These are phyloP conservation scores for Callipepla californica DNA, from an alignment of 2,113 vertebrate genomes.

Conservation along the genomic window DNA sequence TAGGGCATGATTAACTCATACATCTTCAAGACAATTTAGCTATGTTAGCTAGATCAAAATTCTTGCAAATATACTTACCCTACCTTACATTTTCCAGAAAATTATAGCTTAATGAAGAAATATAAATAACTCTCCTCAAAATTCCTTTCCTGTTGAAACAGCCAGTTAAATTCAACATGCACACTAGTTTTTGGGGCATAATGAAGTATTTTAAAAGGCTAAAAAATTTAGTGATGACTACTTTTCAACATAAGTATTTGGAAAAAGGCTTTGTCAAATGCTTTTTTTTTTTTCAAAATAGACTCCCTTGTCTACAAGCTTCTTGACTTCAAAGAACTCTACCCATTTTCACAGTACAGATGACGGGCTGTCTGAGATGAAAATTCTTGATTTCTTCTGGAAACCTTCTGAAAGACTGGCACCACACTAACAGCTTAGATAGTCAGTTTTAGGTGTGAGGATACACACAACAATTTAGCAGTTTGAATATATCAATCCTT, in stretches of 20 bases:
- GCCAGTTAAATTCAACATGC: not conserved
- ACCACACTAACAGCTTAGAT: conserved; percentile 25
- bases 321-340: conserved; percentile 27
- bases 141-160: not conserved
- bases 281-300: not conserved
- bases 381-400: conserved; percentile 20
- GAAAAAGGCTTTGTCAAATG: not conserved
- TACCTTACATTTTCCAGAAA: not conserved
- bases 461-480: conserved; percentile 27
- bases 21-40: not conserved
- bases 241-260: not conserved
- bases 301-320: not conserved
- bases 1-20: not conserved
- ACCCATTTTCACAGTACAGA: conserved; percentile 46
- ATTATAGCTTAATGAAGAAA: not conserved
- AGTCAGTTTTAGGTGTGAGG: conserved; percentile 25
- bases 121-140: not conserved
- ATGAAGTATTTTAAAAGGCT: not conserved
- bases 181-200: not conserved
- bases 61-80: not conserved
- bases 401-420: conserved; percentile 39
- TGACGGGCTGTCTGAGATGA: conserved; percentile 26
- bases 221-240: not conserved
- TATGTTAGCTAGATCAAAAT: not conserved
- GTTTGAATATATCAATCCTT: not conserved